Base-by-base conservation (phyloP, 2,888 invertebrate species). In the Diaprepes abbreviatus region DNA sequence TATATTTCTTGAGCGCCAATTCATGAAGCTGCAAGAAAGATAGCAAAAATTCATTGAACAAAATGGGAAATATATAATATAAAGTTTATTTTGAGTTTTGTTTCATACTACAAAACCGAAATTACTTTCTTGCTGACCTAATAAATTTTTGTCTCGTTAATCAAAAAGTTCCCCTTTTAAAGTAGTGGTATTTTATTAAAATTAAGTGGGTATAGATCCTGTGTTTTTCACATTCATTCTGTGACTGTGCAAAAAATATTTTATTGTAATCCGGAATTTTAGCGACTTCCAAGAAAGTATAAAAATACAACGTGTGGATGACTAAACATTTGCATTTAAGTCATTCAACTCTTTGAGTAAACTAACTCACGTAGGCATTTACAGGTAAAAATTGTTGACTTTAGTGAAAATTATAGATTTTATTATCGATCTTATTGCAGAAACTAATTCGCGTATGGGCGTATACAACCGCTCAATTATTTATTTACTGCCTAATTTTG, bases 341-440 rank as follows among this genome's bases (percentile, higher is more conserved):
- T 69, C 69, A 64, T 64, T 69, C 69, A 69, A 64, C 69, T 35
- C 36, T 31, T 55, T 67, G 36, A 38, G 24, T 33, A 66, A 66
- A 59, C 33, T 33, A 35, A 60, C 4, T n/a, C 48, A 60, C 10
- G 59, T 60, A 60, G 59, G 59, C 28, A 50, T 48, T 48, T 16
- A 45, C 19, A 33, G 31, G 33, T 45, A 45, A 45, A 45, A 38
- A 45, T 10, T 35, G 35, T 24, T 58, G n/a, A 24, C 40, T 43
- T 31, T 43, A 14, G 31, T 24, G 43, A 43, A 58, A 24, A 58
- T 43, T 48, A 14, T 10, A 24, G 43, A 43, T 58, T 43, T 43
- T 58, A 58, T 58, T 58, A 58, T 43, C 43, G 31, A 50, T 64
- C 12, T 64, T 31, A 63, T 33, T 31, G 33, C 16, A 19, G 3